These are phyloP conservation scores for Cerastis rubricosa DNA, from an alignment of 2,888 invertebrate genomes.

Conservation along the genomic window DNA sequence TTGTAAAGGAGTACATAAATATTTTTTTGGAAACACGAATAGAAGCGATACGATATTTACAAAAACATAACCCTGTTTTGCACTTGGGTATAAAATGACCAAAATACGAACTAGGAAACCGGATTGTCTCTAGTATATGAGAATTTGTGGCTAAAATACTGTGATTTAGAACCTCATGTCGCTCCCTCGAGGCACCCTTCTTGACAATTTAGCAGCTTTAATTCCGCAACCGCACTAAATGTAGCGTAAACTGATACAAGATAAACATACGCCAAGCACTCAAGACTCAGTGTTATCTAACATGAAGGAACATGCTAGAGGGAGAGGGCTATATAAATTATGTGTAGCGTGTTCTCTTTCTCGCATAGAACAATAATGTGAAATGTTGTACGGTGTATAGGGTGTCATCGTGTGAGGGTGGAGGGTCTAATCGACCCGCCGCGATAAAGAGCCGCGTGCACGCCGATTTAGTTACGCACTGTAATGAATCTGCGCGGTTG, in stretches of 20 bases:
- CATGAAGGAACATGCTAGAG: conserved; percentile 65
- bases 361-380: conserved; percentile 70
- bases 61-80: neutral
- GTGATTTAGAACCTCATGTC: conserved; percentile 33
- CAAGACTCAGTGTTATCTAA: conserved; percentile 72
- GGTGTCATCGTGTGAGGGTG: conserved; percentile 79
- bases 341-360: conserved; percentile 69
- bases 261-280: conserved; percentile 79
- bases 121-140: neutral
- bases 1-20: neutral
- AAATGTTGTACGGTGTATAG: conserved; percentile 64
- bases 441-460: conserved; percentile 83
- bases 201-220: conserved; percentile 74
- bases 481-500: conserved; percentile 84
- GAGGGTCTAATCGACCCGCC: conserved; percentile 81
- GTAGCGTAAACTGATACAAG: conserved; percentile 85
- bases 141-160: conserved; percentile 12
- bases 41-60: no score
- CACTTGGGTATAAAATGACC: neutral
- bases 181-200: conserved; percentile 59
- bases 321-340: conserved; percentile 65
- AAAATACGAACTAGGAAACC: neutral
- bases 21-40: neutral
- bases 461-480: conserved; percentile 83
- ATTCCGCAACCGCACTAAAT: conserved; percentile 78